Evolutionary conservation across 2,888 invertebrate genomes (phyloP), one percentile per base, ranked within the genome.

Genomic region (Dicroscelio sp.): DNA sequence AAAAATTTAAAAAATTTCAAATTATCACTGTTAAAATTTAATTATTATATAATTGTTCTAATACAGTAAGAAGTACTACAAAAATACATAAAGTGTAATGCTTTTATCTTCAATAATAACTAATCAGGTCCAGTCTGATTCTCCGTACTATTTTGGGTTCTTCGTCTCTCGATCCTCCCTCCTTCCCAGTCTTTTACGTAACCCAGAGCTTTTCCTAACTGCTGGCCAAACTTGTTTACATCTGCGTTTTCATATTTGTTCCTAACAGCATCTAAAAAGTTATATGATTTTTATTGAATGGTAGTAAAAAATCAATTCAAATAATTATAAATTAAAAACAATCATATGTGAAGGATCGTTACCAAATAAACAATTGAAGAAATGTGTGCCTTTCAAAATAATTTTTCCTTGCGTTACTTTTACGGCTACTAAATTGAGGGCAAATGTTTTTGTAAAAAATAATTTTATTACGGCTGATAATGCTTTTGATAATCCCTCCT

Each of bases 151-250:
- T 48, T 48, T 48, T 48, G 48, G 48, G 48, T 48, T 58, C 23
- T 31, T 35, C 48, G 63, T 25, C 84, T 48, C 52, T 84, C 58
- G 23, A 69, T 43, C 69, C 86, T 86, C 43, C 86, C 73, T 10
- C 86, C 86, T 12, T 86, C 33, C 86, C 86, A 86, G 27, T 86
- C 86, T 31, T 86, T 86, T 14, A 79, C 79, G 30, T 86, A 86
- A 33, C 86, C 48, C n/a, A 86, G 71, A 20, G 86, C 86, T 23
- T 71, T 31, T 30, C 79, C 86, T 33, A 86, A 60, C 52, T 79
- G 31, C 43, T 79, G 58, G 35, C 71, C 55, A 73, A 86, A 86
- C 20, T 58, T 80, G 48, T 31, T 73, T n/a, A 52, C 10, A 23
- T 86, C 79, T 6, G 69, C 60, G 31, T 86, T 52, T 60, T 67